Percentiles rank a stretch among this genome's conserved stretches.
Evolutionary conservation across 2,888 invertebrate genomes (phyloP).

Genomic region (Lordiphosa andalusiaca): DNA sequence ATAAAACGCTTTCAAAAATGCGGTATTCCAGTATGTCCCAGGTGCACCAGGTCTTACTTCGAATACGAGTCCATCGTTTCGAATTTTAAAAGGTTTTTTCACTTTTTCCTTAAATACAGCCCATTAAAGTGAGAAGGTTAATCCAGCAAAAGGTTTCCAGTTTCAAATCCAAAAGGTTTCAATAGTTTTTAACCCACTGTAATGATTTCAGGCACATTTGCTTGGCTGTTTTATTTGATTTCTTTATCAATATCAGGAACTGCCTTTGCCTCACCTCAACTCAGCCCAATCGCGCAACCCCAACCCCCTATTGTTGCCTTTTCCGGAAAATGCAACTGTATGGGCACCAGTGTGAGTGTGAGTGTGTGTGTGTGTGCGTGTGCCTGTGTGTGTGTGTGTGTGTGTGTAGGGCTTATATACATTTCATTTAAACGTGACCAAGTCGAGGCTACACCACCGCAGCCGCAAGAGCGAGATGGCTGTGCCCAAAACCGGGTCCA

Average conservation of each 20-base stretch:
- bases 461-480: slow-evolving; percentile 37
- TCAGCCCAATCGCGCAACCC: slow-evolving; percentile 3
- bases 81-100: too few species aligned
- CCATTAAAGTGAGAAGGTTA: too few species aligned
- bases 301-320: slow-evolving; percentile 20
- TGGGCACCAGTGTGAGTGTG: slow-evolving; percentile 6
- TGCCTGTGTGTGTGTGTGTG: slow-evolving; percentile 17
- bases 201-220: slow-evolving; percentile 23
- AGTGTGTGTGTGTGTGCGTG: too few species aligned
- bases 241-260: slow-evolving; percentile 73
- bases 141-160: too few species aligned
- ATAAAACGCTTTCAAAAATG: too few species aligned
- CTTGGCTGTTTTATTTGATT: slow-evolving; percentile 67
- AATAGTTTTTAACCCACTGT: slow-evolving; percentile 32
- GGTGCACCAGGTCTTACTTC: too few species aligned
- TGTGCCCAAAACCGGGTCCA: neutral
- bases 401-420: slow-evolving; percentile 62
- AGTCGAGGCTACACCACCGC: slow-evolving; percentile 52
- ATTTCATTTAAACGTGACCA: slow-evolving; percentile 72
- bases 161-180: too few species aligned
- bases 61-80: too few species aligned
- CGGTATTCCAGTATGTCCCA: too few species aligned
- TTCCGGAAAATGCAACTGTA: slow-evolving; percentile 53
- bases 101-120: too few species aligned
- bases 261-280: slow-evolving; percentile 30